Evolutionary conservation across 1,140 invertebrate genomes (phyloP).

Genomic region (Adelges cooleyi): DNA sequence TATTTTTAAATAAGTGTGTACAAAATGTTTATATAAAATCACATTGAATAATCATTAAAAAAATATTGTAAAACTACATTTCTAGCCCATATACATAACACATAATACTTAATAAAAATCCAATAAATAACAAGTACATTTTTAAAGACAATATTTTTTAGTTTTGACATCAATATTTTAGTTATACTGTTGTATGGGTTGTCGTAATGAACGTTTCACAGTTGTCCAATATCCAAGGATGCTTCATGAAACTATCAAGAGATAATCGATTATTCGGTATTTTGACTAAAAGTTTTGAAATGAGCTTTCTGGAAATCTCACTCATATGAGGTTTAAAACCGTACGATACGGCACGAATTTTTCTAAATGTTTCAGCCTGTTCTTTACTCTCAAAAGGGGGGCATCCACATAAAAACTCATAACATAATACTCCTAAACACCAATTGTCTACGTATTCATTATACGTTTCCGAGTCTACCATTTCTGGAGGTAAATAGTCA

Average conservation of each 20-base stretch:
- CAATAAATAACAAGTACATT: no score
- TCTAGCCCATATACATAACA: no score
- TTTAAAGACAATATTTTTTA: no score
- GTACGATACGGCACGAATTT: constrained; percentile 62
- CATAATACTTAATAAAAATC: no score
- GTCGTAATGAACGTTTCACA: neutral
- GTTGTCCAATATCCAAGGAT: constrained; percentile 56
- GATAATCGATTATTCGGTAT: constrained; percentile 49
- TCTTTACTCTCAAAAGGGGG: constrained; percentile 85
- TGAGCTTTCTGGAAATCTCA: constrained; percentile 67
- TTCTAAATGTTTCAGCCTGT: constrained; percentile 67
- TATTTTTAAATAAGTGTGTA: no score
- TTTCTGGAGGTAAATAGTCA: constrained; percentile 88
- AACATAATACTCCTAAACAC: constrained; percentile 87
- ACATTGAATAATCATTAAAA: no score
- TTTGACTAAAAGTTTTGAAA: constrained; percentile 46
- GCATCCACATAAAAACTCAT: constrained; percentile 84
- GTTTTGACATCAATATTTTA: no score
- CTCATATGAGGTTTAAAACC: constrained; percentile 61
- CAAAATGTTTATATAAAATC: no score
- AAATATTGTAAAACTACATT: no score
- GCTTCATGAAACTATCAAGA: constrained; percentile 57
- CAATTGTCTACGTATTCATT: constrained; percentile 73
- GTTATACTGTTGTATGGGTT: no score
- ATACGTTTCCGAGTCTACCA: constrained; percentile 65